These are phyloP conservation scores for Tethea ocularis DNA, from an alignment of 2,888 invertebrate species.

Conservation along the genomic window DNA sequence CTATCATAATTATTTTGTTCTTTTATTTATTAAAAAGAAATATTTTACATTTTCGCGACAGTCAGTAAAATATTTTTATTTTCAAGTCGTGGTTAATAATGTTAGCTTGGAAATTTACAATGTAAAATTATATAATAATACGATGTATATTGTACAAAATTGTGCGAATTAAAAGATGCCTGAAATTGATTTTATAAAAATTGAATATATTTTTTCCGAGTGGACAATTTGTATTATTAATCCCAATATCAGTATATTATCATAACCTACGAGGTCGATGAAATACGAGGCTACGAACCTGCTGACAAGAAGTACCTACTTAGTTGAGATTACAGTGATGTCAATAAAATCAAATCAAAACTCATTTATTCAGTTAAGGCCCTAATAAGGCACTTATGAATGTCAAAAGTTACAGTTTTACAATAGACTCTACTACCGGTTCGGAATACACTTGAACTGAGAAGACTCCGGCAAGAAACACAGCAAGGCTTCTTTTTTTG, in stretches of 20 bases:
- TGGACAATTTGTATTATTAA: slow-evolving; percentile 66
- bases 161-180: slow-evolving; percentile 79
- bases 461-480: no score
- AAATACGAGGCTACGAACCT: no score
- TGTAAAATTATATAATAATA: slow-evolving; percentile 43
- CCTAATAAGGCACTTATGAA: no score
- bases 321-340: no score
- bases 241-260: slow-evolving; percentile 11
- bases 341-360: no score
- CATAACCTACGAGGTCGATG: no score
- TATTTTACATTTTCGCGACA: background rate
- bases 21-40: background rate
- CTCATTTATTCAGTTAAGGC: no score
- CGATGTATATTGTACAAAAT: slow-evolving; percentile 77
- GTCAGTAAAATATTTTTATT: background rate
- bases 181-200: slow-evolving; percentile 83
- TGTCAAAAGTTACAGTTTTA: no score
- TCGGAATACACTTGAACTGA: no score
- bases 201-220: slow-evolving; percentile 83
- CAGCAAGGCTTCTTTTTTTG: no score
- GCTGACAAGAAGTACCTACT: no score
- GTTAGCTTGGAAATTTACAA: slow-evolving; percentile 45
- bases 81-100: background rate
- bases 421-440: no score
- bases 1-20: background rate